Conservation (phyloP, 2,113 vertebrate genomes). For the Lasiurus borealis region DNA sequence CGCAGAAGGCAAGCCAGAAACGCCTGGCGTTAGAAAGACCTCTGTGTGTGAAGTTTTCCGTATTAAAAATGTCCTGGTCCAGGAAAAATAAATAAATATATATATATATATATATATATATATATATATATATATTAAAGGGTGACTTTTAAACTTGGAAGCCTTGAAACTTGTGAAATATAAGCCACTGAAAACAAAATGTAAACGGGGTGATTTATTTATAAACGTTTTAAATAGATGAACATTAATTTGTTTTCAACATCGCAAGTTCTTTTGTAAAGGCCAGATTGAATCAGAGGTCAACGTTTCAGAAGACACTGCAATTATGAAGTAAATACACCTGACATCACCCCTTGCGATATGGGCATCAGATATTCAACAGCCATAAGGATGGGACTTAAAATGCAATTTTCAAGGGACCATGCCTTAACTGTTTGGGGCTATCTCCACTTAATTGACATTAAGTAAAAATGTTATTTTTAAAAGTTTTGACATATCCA, state of each 20-base stretch:
- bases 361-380: not conserved
- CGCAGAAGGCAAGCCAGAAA: not conserved
- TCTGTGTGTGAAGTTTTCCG: not conserved
- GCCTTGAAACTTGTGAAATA: not conserved
- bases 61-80: not conserved
- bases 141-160: not conserved
- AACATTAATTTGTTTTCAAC: slow-evolving; percentile 29
- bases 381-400: not conserved
- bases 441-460: not conserved
- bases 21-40: not conserved
- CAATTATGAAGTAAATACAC: not conserved
- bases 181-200: slow-evolving; percentile 43
- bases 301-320: not conserved
- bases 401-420: not conserved
- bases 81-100: not conserved
- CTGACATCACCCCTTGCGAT: not conserved
- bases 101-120: no score
- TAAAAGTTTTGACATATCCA: not conserved
- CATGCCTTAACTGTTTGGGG: not conserved
- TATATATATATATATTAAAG: not conserved
- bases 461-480: slow-evolving; percentile 28
- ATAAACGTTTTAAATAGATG: not conserved
- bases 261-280: not conserved
- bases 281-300: not conserved
- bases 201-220: not conserved